phyloP scores from a whole-genome alignment of 2,888 invertebrate species.

The Matsumyia berberina region DNA sequence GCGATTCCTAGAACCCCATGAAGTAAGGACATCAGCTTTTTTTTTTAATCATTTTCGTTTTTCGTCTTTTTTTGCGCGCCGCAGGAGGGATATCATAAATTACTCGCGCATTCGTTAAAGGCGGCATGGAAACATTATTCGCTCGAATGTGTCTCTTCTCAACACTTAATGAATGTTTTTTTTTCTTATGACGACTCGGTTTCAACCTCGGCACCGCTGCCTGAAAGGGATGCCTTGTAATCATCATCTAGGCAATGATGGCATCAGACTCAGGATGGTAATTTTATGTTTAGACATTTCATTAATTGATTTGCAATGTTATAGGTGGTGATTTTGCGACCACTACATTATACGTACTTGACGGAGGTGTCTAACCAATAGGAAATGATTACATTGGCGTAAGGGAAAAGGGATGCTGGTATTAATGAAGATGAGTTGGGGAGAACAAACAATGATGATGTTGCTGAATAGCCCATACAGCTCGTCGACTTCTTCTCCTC shows the following conservation, averaged over 20 bases:
- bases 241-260: constrained; percentile 23
- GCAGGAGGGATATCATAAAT: constrained; percentile 36
- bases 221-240: constrained; percentile 25
- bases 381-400: constrained; percentile 16
- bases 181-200: constrained; percentile 44
- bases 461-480: too few species aligned
- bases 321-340: constrained; percentile 38
- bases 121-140: constrained; percentile 23
- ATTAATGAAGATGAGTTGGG: not conserved
- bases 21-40: too few species aligned
- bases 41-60: not conserved
- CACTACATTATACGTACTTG: constrained; percentile 8
- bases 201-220: too few species aligned
- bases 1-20: too few species aligned
- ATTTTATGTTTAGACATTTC: constrained; percentile 38
- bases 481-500: too few species aligned
- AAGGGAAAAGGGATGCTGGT: not conserved
- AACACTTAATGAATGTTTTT: constrained; percentile 49
- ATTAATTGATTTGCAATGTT: constrained; percentile 50
- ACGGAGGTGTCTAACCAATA: not conserved
- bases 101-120: constrained; percentile 41
- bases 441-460: too few species aligned
- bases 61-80: constrained; percentile 2
- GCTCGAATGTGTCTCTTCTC: not conserved
- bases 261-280: not conserved